Evolutionary conservation across 1,140 invertebrate species (phyloP).

Genomic region (Aphelinus atriplicis): DNA sequence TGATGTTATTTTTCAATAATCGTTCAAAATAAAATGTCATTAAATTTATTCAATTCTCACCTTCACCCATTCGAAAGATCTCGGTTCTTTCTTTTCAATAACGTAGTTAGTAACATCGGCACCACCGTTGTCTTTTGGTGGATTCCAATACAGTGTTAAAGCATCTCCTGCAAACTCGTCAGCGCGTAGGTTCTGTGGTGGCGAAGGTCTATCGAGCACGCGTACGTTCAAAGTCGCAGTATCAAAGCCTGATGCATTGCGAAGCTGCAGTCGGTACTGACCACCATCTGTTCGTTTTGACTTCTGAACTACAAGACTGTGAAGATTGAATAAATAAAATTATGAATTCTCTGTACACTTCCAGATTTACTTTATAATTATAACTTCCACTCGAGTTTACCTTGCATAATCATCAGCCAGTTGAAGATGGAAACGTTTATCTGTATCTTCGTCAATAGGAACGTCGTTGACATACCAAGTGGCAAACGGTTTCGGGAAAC

Average conservation of each 20-base stretch:
- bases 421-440: constrained; percentile 83
- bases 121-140: constrained; percentile 95
- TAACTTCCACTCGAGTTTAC: constrained; percentile 39
- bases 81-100: constrained; percentile 91
- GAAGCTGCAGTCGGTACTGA: constrained; percentile 90
- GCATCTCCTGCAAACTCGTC: constrained; percentile 96
- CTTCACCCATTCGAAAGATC: constrained; percentile 85
- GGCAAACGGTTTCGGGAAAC: constrained; percentile 93
- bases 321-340: constrained; percentile 17
- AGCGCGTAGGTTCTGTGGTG: constrained; percentile 87
- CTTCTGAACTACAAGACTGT: constrained; percentile 88
- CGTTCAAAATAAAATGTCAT: constrained; percentile 16
- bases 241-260: constrained; percentile 94
- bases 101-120: constrained; percentile 96
- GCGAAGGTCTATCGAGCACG: constrained; percentile 89
- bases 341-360: not conserved
- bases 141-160: constrained; percentile 94
- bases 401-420: constrained; percentile 87
- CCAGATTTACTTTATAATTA: not conserved
- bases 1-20: constrained; percentile 12
- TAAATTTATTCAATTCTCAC: constrained; percentile 53
- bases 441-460: constrained; percentile 74
- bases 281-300: constrained; percentile 91
- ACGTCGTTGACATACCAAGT: constrained; percentile 91
- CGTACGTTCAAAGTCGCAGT: constrained; percentile 93